Conservation (phyloP, 2,113 vertebrate genomes). For the Microcebus ravelobensis region DNA sequence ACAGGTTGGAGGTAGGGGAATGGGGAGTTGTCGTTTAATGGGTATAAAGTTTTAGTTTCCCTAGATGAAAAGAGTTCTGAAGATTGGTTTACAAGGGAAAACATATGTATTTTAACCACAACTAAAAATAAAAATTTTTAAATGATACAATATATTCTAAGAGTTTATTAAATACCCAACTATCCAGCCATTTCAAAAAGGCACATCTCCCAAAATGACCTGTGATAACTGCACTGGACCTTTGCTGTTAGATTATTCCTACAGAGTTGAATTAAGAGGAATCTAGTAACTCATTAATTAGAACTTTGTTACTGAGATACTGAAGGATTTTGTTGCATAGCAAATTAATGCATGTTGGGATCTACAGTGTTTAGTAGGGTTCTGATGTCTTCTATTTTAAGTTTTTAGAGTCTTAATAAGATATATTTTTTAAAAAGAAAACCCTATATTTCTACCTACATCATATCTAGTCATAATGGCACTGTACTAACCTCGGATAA, state of each 20-base stretch:
- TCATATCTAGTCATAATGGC: neutral
- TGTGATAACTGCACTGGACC: neutral
- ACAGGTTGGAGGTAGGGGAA: neutral
- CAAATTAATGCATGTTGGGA: neutral
- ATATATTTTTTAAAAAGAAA: neutral
- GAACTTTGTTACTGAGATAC: neutral
- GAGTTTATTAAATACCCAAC: conserved; percentile 1
- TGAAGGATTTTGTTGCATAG: neutral
- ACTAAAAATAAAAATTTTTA: neutral
- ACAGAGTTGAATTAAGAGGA: neutral
- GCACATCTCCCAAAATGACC: neutral
- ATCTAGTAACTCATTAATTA: conserved; percentile 15
- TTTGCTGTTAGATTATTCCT: neutral
- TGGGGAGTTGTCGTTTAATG: neutral
- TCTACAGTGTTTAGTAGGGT: neutral
- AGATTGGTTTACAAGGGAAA: neutral
- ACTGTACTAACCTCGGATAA: neutral
- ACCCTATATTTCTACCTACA: neutral
- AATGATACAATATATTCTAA: conserved; percentile 4
- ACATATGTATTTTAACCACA: neutral
- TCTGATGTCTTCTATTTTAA: conserved; percentile 21
- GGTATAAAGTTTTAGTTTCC: neutral
- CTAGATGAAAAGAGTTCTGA: neutral
- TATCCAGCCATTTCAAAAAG: conserved; percentile 29
- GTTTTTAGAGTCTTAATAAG: conserved; percentile 16